Base-by-base conservation (phyloP, 2,888 invertebrate genomes). In the Alsophila aescularia region DNA sequence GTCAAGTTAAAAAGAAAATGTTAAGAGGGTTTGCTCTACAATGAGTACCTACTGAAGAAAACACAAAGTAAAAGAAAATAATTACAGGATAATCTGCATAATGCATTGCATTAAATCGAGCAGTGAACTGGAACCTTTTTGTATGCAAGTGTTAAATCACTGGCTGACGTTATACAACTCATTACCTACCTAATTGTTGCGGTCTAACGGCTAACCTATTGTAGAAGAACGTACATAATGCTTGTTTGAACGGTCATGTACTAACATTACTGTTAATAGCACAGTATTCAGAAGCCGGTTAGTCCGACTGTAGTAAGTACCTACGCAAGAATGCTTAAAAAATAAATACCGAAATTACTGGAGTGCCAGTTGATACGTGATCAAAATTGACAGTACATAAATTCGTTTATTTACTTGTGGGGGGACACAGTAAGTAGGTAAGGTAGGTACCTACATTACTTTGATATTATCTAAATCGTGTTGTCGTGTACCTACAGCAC, bases 381-480 rank as follows among this genome's bases (percentile, higher is more conserved):
- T n/a, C n/a, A n/a, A n/a, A n/a, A n/a, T n/a, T n/a, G n/a, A n/a
- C n/a, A n/a, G n/a, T n/a, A n/a, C n/a, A n/a, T n/a, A n/a, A n/a
- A n/a, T n/a, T n/a, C n/a, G n/a, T n/a, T n/a, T n/a, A n/a, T n/a
- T n/a, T n/a, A n/a, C n/a, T n/a, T n/a, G n/a, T n/a, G n/a, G n/a
- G n/a, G n/a, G n/a, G n/a, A n/a, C n/a, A n/a, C n/a, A n/a, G n/a
- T n/a, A n/a, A n/a, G n/a, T 31, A 31, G 10, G 37, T 31, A 39
- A n/a, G 31, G 10, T 47, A 47, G 16, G 16, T 31, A 27, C 16
- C 15, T 60, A 47, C 58, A 60, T 52, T 59, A 58, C 36, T 2
- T n/a, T n/a, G n/a, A n/a, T n/a, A n/a, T n/a, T n/a, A n/a, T n/a
- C n/a, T n/a, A n/a, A n/a, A n/a, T n/a, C n/a, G n/a, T n/a, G n/a